Percentiles rank a stretch among this genome's conserved stretches.
phyloP scores from a whole-genome alignment of 2,113 vertebrate species.

The Poeciliopsis occidentalis region DNA sequence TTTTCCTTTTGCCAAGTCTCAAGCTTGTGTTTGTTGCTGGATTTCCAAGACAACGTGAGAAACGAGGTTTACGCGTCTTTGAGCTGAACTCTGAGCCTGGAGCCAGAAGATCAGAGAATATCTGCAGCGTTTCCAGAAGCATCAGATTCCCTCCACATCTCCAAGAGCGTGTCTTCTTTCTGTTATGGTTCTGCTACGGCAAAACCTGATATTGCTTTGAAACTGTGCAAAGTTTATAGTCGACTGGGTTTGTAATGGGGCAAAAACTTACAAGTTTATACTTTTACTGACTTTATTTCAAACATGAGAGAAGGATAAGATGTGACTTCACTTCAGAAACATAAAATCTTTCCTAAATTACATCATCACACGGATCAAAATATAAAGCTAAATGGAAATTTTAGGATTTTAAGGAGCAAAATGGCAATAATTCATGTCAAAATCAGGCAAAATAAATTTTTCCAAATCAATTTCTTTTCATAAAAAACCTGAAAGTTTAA shows the following conservation, averaged over 20 bases:
- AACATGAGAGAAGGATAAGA: too few relatives aligned
- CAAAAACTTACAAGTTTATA: too few relatives aligned
- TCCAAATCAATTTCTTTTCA: too few relatives aligned
- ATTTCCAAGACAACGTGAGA: constrained; percentile 62
- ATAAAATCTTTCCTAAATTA: too few relatives aligned
- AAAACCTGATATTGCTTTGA: not conserved
- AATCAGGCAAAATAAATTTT: too few relatives aligned
- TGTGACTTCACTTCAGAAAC: too few relatives aligned
- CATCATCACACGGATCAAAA: too few relatives aligned
- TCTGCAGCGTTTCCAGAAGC: constrained; percentile 14
- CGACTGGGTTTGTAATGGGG: not conserved
- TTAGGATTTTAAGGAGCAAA: too few relatives aligned
- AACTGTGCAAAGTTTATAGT: not conserved
- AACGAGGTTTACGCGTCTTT: constrained; percentile 29
- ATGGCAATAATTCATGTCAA: too few relatives aligned
- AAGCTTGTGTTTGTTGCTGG: constrained; percentile 58
- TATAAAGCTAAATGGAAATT: too few relatives aligned
- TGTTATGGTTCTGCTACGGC: not conserved
- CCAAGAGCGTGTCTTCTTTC: constrained; percentile 1
- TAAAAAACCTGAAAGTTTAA: too few relatives aligned
- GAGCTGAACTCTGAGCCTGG: constrained; percentile 24
- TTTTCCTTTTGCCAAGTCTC: constrained; percentile 24
- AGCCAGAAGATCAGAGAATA: constrained; percentile 10
- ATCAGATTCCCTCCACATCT: constrained; percentile 8
- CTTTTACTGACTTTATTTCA: too few relatives aligned